Percentiles rank a stretch among this genome's conserved stretches.
Evolutionary conservation across 2,888 invertebrate species (phyloP).

Genomic region (Asteroscopus sphinx): DNA sequence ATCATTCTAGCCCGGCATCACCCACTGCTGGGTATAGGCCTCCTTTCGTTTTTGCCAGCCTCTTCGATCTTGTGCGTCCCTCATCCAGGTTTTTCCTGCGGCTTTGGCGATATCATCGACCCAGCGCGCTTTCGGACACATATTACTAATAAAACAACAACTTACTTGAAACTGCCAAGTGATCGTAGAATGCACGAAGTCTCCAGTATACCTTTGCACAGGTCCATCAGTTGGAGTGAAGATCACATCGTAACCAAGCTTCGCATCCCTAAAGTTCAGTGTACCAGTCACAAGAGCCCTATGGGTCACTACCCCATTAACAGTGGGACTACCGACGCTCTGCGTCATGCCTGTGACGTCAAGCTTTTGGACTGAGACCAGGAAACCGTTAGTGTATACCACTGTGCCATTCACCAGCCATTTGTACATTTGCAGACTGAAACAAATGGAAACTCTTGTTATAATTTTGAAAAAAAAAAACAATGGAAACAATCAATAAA

Average conservation of each 20-base stretch:
- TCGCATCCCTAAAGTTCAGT: constrained; percentile 62
- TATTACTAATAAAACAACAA: neutral
- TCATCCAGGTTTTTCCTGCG: too few species aligned
- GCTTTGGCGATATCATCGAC: too few species aligned
- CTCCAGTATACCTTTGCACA: constrained; percentile 65
- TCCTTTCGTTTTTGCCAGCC: too few species aligned
- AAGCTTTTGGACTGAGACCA: constrained; percentile 72
- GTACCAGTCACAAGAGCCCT: constrained; percentile 53
- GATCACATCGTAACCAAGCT: constrained; percentile 71
- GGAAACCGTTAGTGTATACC: constrained; percentile 74
- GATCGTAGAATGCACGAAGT: constrained; percentile 50
- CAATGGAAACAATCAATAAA: too few species aligned
- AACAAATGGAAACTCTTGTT: constrained; percentile 36
- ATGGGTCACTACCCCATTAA: constrained; percentile 41
- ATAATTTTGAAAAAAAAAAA: too few species aligned
- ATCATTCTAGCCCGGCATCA: too few species aligned
- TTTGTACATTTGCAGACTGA: constrained; percentile 68
- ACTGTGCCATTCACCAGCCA: constrained; percentile 69
- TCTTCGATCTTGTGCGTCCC: too few species aligned
- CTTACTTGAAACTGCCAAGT: constrained; percentile 15
- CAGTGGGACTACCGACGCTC: constrained; percentile 17
- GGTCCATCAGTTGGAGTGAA: constrained; percentile 57
- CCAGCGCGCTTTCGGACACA: too few species aligned
- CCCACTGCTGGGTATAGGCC: too few species aligned
- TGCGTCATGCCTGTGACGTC: constrained; percentile 57